These are phyloP conservation scores for Bradysia coprophila DNA, from an alignment of 1,140 invertebrate genomes.

Conservation along the genomic window DNA sequence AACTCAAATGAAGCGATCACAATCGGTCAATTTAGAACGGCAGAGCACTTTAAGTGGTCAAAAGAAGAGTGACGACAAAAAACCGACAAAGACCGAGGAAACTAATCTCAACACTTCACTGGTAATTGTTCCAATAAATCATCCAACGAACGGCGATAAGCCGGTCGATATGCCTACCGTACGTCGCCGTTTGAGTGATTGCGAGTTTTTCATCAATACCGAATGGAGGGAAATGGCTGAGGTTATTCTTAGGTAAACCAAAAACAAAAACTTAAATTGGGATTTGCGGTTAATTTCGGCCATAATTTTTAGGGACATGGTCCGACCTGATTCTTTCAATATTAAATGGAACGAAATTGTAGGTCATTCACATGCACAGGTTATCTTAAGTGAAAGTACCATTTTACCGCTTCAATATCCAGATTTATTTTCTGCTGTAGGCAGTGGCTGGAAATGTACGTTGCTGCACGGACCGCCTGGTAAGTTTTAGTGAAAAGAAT, in stretches of 20 bases:
- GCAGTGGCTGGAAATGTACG: conserved; percentile 70
- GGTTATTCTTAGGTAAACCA: conserved; percentile 5
- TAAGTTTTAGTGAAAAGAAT: too few species aligned
- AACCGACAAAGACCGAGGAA: neutral
- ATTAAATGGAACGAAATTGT: conserved; percentile 53
- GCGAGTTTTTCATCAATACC: too few species aligned
- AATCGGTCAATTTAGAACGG: neutral
- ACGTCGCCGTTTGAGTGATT: too few species aligned
- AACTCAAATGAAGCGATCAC: neutral
- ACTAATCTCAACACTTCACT: too few species aligned
- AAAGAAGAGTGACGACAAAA: neutral
- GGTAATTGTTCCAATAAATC: too few species aligned
- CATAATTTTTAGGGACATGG: conserved; percentile 1
- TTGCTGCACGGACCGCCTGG: conserved; percentile 75
- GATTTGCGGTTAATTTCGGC: too few species aligned
- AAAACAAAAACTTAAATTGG: conserved; percentile 5
- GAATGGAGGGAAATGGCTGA: conserved; percentile 13
- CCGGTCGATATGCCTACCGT: too few species aligned
- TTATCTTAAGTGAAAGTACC: conserved; percentile 72
- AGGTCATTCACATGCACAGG: conserved; percentile 64
- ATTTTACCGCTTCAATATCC: conserved; percentile 76
- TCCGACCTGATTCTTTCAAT: conserved; percentile 14
- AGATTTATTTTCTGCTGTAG: conserved; percentile 55
- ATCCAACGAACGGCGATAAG: too few species aligned
- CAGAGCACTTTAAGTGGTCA: neutral